Evolutionary conservation across 2,113 vertebrate genomes (phyloP).

Genomic region (Platysteira castanea): DNA sequence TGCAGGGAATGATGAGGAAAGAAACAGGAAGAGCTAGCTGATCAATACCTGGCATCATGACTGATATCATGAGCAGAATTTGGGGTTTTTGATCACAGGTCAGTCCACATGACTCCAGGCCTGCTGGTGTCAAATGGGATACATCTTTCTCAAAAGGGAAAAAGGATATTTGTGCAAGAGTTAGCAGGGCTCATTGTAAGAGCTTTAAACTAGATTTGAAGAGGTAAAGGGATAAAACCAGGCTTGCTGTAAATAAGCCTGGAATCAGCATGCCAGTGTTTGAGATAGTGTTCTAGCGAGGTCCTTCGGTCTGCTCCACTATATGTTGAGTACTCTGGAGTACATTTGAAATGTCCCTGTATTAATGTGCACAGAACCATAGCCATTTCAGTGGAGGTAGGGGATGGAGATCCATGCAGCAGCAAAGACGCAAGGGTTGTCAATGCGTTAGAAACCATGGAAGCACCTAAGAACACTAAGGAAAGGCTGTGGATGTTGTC

Average conservation of each 20-base stretch:
- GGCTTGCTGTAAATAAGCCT: background rate
- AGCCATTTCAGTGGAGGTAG: background rate
- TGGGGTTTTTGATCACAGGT: background rate
- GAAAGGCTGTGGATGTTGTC: background rate
- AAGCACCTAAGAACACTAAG: background rate
- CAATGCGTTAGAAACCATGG: background rate
- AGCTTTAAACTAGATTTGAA: background rate
- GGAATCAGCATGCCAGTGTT: background rate
- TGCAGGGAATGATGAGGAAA: background rate
- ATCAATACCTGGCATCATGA: background rate
- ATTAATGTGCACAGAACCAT: background rate
- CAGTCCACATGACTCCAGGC: background rate
- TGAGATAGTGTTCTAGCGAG: background rate
- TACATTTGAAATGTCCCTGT: background rate
- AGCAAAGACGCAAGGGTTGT: background rate
- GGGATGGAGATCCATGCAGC: background rate
- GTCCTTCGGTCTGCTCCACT: background rate
- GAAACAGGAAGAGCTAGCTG: background rate
- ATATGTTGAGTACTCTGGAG: background rate
- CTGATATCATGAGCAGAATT: background rate
- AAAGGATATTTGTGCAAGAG: background rate
- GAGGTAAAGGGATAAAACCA: background rate
- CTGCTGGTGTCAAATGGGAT: background rate
- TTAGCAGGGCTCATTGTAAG: background rate
- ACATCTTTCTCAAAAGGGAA: background rate